A percentile compares a stretch with the other conserved stretches of the same genome.
Evolutionary conservation across 2,113 vertebrate genomes (phyloP).

Genomic region (Coracopsis vasa): DNA sequence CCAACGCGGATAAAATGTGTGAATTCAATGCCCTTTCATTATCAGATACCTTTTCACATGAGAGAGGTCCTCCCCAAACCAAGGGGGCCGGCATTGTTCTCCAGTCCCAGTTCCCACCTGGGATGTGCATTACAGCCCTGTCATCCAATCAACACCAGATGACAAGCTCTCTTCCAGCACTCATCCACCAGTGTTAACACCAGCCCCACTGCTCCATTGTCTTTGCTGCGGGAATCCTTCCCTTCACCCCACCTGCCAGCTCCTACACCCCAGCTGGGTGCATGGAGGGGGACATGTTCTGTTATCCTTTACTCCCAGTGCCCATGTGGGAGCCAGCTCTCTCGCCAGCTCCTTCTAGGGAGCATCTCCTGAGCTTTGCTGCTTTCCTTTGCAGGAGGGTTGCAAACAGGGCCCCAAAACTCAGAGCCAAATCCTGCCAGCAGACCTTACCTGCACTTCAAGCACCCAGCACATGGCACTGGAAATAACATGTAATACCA

Average conservation of each 20-base stretch:
- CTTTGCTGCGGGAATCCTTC: not conserved
- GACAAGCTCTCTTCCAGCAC: not conserved
- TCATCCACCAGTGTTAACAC: not conserved
- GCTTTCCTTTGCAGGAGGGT: not conserved
- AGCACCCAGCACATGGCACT: not conserved
- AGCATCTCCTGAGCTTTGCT: not conserved
- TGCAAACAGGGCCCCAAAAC: not conserved
- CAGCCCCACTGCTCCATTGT: rapidly evolving
- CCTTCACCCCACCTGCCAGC: not conserved
- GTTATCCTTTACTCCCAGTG: not conserved
- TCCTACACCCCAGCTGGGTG: rapidly evolving
- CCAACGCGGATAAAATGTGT: rapidly evolving
- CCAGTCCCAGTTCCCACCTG: not conserved
- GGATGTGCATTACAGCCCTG: not conserved
- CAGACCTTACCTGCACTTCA: not conserved
- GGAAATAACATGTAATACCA: not conserved
- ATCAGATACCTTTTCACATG: not conserved
- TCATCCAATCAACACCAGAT: not conserved
- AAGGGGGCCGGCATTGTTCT: not conserved
- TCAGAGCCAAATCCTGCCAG: not conserved
- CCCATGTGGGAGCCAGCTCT: not conserved
- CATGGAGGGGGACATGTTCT: not conserved
- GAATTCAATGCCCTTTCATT: not conserved
- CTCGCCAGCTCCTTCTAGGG: not conserved
- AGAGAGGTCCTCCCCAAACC: rapidly evolving